Conservation (phyloP, 2,888 invertebrate genomes). For the Drosophila borealis region DNA sequence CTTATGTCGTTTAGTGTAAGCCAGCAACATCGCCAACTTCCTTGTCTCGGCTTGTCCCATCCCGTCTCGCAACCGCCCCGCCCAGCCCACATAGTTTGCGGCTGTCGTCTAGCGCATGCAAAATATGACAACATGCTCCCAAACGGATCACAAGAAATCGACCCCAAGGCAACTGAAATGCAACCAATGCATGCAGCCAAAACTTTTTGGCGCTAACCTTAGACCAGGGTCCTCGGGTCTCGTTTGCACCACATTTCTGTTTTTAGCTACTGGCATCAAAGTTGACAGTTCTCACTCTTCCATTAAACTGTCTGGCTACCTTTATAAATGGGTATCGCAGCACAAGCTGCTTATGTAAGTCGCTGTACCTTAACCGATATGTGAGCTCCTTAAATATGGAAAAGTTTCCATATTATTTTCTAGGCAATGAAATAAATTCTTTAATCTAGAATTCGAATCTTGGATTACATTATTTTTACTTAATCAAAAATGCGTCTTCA, state of each 20-base stretch:
- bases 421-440: no score
- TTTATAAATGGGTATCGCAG: constrained; percentile 18
- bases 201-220: constrained; percentile 18
- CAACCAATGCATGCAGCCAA: constrained; percentile 42
- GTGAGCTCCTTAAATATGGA: not conserved
- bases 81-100: constrained; percentile 11
- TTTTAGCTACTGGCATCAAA: constrained; percentile 44
- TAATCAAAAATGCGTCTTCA: no score
- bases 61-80: not conserved
- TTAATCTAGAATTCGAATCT: no score
- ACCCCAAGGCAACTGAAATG: constrained; percentile 38
- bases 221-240: constrained; percentile 9
- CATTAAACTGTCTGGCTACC: constrained; percentile 14
- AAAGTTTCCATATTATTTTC: not conserved
- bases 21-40: constrained; percentile 48
- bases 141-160: constrained; percentile 35
- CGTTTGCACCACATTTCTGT: constrained; percentile 35
- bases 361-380: not conserved
- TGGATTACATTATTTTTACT: no score
- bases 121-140: constrained; percentile 71
- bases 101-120: constrained; percentile 57
- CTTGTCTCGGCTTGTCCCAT: constrained; percentile 5
- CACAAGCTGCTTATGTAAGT: not conserved
- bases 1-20: constrained; percentile 80
- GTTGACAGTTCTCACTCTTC: constrained; percentile 41